phyloP scores from a whole-genome alignment of 2,888 invertebrate genomes.

The Drosophila formosana region DNA sequence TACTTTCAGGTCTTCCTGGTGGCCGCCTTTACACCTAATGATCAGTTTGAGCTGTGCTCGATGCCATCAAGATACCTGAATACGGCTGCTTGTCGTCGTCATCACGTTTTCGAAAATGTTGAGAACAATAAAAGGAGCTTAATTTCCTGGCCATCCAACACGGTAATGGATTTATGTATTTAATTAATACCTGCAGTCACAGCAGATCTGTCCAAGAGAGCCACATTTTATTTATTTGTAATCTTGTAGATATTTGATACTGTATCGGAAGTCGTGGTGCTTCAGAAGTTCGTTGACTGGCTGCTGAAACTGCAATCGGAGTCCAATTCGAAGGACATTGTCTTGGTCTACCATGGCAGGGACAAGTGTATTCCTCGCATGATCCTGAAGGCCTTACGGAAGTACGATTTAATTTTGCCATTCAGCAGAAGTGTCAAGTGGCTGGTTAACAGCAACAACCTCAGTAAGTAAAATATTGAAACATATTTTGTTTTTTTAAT shows the following conservation, averaged over 20 bases:
- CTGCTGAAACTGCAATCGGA: neutral
- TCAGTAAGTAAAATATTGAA: neutral
- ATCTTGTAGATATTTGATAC: neutral
- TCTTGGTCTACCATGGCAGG: neutral
- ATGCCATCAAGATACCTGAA: neutral
- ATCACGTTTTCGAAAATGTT: neutral
- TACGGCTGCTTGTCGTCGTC: neutral
- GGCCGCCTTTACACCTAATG: neutral
- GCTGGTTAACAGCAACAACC: neutral
- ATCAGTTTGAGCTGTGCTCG: neutral
- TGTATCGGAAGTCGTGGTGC: neutral
- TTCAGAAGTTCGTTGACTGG: neutral
- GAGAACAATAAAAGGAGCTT: neutral
- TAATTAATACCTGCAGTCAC: too few relatives aligned
- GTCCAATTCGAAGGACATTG: neutral
- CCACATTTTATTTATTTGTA: too few relatives aligned
- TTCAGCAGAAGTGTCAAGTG: neutral
- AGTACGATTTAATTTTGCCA: neutral
- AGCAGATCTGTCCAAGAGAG: too few relatives aligned
- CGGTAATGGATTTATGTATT: neutral
- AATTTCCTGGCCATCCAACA: neutral
- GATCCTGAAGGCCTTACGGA: neutral
- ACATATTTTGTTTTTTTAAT: too few relatives aligned
- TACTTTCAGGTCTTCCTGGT: neutral
- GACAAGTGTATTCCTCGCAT: neutral